Conservation (phyloP, 1,140 invertebrate species). For the Drosophila yakuba region DNA sequence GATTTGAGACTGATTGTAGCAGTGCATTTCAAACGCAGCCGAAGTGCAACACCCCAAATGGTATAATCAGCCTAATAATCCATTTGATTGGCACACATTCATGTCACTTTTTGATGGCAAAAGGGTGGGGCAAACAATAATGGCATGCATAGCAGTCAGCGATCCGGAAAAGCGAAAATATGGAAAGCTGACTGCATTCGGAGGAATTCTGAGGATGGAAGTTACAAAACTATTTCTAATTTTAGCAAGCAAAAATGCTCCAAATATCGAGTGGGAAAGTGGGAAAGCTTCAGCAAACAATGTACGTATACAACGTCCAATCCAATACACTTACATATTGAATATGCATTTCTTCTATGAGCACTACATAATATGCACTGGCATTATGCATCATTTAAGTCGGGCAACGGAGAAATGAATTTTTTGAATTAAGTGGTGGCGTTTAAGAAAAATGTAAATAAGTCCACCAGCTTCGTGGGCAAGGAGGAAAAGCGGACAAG, state of each 20-base stretch:
- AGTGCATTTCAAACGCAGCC: neutral
- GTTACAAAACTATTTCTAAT: too few relatives aligned
- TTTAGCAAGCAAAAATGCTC: too few relatives aligned
- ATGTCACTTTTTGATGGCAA: neutral
- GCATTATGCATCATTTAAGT: too few relatives aligned
- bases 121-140: neutral
- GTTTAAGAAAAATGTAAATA: conserved; percentile 26
- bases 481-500: conserved; percentile 4
- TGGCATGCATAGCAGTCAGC: conserved; percentile 20
- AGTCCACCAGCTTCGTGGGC: conserved; percentile 12
- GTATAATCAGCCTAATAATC: conserved; percentile 51
- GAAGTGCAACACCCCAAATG: neutral
- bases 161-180: neutral
- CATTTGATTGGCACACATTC: conserved; percentile 41
- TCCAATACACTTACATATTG: too few relatives aligned
- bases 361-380: too few relatives aligned
- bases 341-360: too few relatives aligned
- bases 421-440: conserved; percentile 1
- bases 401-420: too few relatives aligned
- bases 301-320: too few relatives aligned
- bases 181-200: too few relatives aligned
- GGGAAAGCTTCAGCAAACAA: too few relatives aligned
- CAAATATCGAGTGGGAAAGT: too few relatives aligned
- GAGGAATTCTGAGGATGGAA: too few relatives aligned
- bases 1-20: neutral